These are phyloP conservation scores for Orchesellides sinensis DNA, from an alignment of 2,888 invertebrate genomes.

Conservation along the genomic window DNA sequence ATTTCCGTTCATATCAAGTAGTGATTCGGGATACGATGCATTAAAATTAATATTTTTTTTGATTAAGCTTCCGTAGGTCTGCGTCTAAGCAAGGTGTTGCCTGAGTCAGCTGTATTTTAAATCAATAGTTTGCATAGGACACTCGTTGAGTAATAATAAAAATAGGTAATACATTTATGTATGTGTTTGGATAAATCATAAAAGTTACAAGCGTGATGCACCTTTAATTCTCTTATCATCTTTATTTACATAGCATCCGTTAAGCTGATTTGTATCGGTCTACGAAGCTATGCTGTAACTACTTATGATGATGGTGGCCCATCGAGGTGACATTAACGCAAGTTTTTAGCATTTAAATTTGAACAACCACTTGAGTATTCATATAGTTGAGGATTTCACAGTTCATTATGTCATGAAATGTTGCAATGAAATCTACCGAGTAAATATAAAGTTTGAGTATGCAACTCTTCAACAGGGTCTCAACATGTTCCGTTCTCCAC, in stretches of 20 bases:
- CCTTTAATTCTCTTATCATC: neutral
- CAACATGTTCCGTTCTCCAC: too few relatives aligned
- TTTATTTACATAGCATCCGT: slow-evolving; percentile 9
- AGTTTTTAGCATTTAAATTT: neutral
- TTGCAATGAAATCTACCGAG: too few relatives aligned
- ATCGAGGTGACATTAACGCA: slow-evolving; percentile 12
- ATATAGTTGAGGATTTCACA: slow-evolving; percentile 4
- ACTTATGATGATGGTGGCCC: slow-evolving; percentile 8
- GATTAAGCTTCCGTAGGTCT: too few relatives aligned
- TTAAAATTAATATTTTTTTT: too few relatives aligned
- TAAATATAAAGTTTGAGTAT: too few relatives aligned
- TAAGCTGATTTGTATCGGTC: slow-evolving; percentile 26
- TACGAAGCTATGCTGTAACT: neutral
- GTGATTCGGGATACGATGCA: too few relatives aligned
- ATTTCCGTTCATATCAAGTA: too few relatives aligned
- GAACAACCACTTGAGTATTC: neutral
- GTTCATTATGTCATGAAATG: neutral
- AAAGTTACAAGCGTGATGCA: too few relatives aligned
- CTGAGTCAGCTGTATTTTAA: too few relatives aligned
- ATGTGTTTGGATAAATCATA: neutral
- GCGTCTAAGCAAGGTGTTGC: too few relatives aligned
- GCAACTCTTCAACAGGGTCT: too few relatives aligned
- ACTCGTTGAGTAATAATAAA: too few relatives aligned
- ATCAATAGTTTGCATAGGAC: neutral
- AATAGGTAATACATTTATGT: neutral